Conservation (phyloP, 2,888 invertebrate species). For the Melinaea menophilus region DNA sequence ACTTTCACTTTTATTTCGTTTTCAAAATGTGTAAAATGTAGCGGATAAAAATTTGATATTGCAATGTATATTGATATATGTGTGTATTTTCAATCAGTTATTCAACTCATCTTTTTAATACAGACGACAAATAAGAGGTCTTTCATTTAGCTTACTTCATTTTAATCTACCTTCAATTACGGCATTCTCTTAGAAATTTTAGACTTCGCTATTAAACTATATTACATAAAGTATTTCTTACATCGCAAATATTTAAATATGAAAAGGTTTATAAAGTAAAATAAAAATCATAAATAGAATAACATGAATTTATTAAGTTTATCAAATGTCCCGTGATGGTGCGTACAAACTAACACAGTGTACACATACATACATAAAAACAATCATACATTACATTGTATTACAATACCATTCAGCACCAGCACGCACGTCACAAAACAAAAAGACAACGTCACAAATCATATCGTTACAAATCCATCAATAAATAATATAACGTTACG, state of each 20-base stretch:
- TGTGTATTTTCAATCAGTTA: no score
- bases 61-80: no score
- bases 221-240: no score
- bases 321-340: slow-evolving; percentile 72
- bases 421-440: slow-evolving; percentile 39
- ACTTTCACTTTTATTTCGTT: no score
- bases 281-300: slow-evolving; percentile 47
- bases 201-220: no score
- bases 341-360: slow-evolving; percentile 65
- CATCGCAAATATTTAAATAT: background rate
- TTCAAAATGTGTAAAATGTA: no score
- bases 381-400: slow-evolving; percentile 39
- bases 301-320: slow-evolving; percentile 74
- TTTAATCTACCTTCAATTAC: no score
- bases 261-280: slow-evolving; percentile 9
- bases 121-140: no score
- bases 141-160: no score
- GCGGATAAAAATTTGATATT: no score
- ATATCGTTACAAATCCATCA: slow-evolving; percentile 4
- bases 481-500: slow-evolving; percentile 37
- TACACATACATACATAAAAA: slow-evolving; percentile 57
- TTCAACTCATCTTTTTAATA: no score
- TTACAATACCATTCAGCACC: slow-evolving; percentile 32
- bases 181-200: no score
- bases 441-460: slow-evolving; percentile 20